Evolutionary conservation across 2,888 invertebrate species (phyloP).

Genomic region (Macrosoma leucophasiata): DNA sequence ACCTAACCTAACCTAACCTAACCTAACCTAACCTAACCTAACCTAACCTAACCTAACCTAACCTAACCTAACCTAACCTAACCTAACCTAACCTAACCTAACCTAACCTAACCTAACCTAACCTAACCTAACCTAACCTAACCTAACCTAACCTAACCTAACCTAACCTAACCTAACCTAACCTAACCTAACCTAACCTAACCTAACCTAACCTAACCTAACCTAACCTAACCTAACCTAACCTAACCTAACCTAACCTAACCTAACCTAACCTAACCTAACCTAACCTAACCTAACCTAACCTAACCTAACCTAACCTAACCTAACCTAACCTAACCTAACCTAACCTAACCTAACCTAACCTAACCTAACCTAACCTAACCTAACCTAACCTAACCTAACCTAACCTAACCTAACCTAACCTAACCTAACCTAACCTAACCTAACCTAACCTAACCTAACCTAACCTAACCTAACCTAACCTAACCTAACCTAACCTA

Average conservation of each 20-base stretch:
- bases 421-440: slow-evolving; percentile 6
- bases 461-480: neutral
- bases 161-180: slow-evolving; percentile 6
- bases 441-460: neutral
- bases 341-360: slow-evolving; percentile 6
- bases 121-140: slow-evolving; percentile 6
- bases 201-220: slow-evolving; percentile 6
- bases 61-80: slow-evolving; percentile 2
- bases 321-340: slow-evolving; percentile 6
- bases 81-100: slow-evolving; percentile 6
- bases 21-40: slow-evolving; percentile 6
- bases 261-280: slow-evolving; percentile 6
- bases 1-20: slow-evolving; percentile 6
- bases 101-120: slow-evolving; percentile 6
- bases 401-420: slow-evolving; percentile 6
- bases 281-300: slow-evolving; percentile 6
- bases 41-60: slow-evolving; percentile 1
- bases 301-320: slow-evolving; percentile 6
- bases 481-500: neutral
- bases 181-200: slow-evolving; percentile 6
- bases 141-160: slow-evolving; percentile 6
- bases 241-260: slow-evolving; percentile 6
- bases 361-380: slow-evolving; percentile 6
- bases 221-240: slow-evolving; percentile 6
- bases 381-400: slow-evolving; percentile 6